These are phyloP conservation scores for Penaeus monodon DNA, from an alignment of 2,888 invertebrate species.

Conservation along the genomic window DNA sequence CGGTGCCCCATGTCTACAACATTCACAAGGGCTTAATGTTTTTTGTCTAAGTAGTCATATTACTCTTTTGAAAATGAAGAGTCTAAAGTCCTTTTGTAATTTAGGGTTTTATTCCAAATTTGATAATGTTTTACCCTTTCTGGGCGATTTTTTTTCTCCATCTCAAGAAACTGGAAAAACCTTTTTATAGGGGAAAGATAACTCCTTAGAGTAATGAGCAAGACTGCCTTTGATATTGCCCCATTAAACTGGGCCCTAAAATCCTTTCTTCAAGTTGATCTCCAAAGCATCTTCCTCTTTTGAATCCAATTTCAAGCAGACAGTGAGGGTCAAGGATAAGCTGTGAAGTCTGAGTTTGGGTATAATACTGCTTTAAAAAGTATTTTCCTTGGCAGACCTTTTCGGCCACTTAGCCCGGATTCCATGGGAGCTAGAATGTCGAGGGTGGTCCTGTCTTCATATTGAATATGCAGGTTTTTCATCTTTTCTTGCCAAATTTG, in stretches of 20 bases:
- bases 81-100: conserved; percentile 40
- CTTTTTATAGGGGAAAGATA: conserved; percentile 36
- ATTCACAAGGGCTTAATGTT: conserved; percentile 43
- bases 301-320: conserved; percentile 45
- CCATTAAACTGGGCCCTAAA: conserved; percentile 21
- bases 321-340: conserved; percentile 51
- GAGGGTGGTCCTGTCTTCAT: conserved; percentile 31
- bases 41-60: conserved; percentile 17
- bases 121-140: neutral
- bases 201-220: conserved; percentile 39
- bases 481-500: conserved; percentile 41
- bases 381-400: conserved; percentile 41
- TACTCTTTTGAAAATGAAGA: conserved; percentile 42
- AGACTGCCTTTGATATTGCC: conserved; percentile 30
- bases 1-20: conserved; percentile 51
- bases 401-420: conserved; percentile 50
- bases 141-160: neutral
- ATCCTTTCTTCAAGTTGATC: conserved; percentile 35
- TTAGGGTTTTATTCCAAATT: conserved; percentile 27
- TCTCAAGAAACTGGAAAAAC: conserved; percentile 45
- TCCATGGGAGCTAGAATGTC: conserved; percentile 40
- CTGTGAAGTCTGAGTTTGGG: conserved; percentile 52
- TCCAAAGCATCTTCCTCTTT: conserved; percentile 27
- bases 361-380: conserved; percentile 51
- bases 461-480: conserved; percentile 41